Percentiles rank a stretch among this genome's conserved stretches.
Evolutionary conservation across 2,797 vertebrate genomes (phyloP).

Genomic region (Pseudochirops cupreus): DNA sequence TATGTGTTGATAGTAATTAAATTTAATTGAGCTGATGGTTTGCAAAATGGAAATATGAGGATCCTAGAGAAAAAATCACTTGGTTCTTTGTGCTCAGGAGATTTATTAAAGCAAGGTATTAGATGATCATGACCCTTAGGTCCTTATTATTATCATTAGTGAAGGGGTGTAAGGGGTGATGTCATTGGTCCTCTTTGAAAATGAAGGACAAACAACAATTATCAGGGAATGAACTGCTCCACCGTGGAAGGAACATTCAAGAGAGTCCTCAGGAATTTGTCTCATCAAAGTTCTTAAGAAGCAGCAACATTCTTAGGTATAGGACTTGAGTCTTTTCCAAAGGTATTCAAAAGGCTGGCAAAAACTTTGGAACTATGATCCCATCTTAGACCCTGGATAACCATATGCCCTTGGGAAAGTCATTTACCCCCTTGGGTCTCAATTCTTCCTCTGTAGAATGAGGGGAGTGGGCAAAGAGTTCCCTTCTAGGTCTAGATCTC

Average conservation of each 20-base stretch:
- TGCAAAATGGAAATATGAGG: background rate
- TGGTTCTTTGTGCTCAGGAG: background rate
- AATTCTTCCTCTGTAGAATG: background rate
- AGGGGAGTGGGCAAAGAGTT: no score
- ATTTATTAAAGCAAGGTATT: background rate
- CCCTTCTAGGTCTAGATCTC: background rate
- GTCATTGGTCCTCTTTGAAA: background rate
- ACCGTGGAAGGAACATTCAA: background rate
- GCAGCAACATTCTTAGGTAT: background rate
- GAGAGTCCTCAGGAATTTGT: background rate
- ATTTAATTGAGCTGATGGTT: background rate
- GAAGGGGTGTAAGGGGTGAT: background rate
- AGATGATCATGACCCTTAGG: background rate
- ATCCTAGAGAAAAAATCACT: background rate
- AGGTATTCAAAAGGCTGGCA: background rate
- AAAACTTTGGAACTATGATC: background rate
- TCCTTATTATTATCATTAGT: background rate
- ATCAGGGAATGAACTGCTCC: background rate
- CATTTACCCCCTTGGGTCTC: background rate
- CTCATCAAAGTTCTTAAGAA: background rate
- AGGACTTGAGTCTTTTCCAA: background rate
- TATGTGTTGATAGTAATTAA: background rate
- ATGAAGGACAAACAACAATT: background rate
- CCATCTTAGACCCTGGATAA: background rate
- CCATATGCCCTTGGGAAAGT: background rate